Conservation (phyloP, 1,140 invertebrate genomes). For the Temnothorax nylanderi region DNA sequence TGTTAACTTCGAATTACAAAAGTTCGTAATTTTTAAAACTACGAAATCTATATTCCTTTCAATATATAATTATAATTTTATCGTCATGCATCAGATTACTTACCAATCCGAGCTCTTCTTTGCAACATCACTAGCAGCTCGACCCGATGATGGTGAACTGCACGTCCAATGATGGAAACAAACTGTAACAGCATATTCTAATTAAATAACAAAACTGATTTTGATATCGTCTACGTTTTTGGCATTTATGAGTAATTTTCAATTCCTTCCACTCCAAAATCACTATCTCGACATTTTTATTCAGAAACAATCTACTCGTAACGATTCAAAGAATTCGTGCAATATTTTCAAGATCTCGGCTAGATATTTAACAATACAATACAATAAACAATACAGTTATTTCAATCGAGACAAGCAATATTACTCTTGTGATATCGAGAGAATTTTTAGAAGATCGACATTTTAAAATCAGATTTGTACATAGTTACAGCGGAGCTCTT, state of each 20-base stretch:
- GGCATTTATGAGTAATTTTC: background rate
- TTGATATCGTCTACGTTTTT: background rate
- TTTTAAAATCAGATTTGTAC: background rate
- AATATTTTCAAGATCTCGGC: background rate
- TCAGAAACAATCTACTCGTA: background rate
- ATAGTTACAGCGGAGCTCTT: background rate
- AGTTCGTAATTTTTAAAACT: background rate
- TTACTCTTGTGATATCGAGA: background rate
- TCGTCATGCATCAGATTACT: conserved; percentile 40
- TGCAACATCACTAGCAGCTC: background rate
- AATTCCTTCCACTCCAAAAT: background rate
- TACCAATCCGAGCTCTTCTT: background rate
- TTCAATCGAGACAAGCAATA: background rate
- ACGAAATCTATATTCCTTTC: background rate
- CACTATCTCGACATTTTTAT: background rate
- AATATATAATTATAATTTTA: background rate
- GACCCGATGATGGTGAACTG: background rate
- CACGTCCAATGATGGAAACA: background rate
- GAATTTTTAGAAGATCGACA: background rate
- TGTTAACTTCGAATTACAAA: background rate
- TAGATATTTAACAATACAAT: background rate
- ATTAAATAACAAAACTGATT: conserved; percentile 26
- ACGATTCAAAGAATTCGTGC: conserved; percentile 2
- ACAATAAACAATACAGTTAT: background rate
- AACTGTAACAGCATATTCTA: conserved; percentile 30